Base-by-base conservation (phyloP, 2,888 invertebrate species). In the Lydus trimaculatus region DNA sequence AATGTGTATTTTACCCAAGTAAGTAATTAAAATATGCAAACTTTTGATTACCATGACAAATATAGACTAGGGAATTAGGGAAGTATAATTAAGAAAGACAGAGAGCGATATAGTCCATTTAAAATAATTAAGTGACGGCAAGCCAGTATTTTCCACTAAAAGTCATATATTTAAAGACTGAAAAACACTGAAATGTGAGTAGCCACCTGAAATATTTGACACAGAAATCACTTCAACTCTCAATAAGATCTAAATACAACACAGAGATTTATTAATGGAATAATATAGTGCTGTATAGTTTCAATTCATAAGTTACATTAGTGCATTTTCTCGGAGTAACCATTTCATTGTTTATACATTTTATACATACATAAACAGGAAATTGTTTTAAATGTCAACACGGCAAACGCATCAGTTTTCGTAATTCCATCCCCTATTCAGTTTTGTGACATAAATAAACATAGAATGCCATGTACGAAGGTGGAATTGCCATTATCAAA, bases 401-500 rank as follows among this genome's bases (percentile, higher is more conserved):
- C 31, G 58, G 39, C 58, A 56, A 61, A 61, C 48, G 43, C 58
- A 65, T 68, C 68, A 63, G 61, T 43, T 61, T 64, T 63, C 20
- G 60, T 69, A 69, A 69, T 69, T 63, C 66, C 70, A 64, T 64
- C 31, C 48, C 66, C 62, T 56, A 61, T 61, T 66, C 64, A 66
- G 48, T 66, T 70, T 66, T 61, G 61, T 66, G 61, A 64, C 58
- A 63, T 64, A 69, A 69, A 66, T 63, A 69, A 69, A 62, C 65
- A 65, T 63, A 43, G 48, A 31, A 52, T 58, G 39, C 25, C 31
- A 63, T 70, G 64, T 66, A 70, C 62, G 65, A 65, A 62, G 65
- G 70, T 58, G 64, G 58, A 64, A 64, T 56, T 70, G 66, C 28
- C 67, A 67, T 73, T 75, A 73, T 72, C 74, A 75, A 73, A 75